Base-by-base conservation (phyloP, 2,113 vertebrate species). In the Motacilla alba region DNA sequence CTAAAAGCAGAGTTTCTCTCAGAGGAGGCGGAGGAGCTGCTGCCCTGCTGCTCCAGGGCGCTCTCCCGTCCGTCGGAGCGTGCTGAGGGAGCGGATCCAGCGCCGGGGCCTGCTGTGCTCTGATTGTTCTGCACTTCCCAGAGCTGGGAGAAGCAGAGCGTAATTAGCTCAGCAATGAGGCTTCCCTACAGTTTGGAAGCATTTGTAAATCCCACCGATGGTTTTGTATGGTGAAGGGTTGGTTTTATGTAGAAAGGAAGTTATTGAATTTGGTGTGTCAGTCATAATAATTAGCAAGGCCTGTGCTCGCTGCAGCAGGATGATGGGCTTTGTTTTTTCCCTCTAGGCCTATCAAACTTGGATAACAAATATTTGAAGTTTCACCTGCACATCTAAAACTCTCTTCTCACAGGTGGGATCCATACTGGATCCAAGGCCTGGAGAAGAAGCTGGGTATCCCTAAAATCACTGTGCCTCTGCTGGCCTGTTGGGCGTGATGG, bases 121-220 rank as follows among this genome's bases (percentile, higher is more conserved):
- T 79, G 81, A 53, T 76, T 73, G 60, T 35, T 30, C 87, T 93
- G 89, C 87, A 47, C 83, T 78, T 96, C 87, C 93, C 83, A 84
- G 56, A 87, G 83, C 80, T 49, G 59, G 0, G 3, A 95, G 93
- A 67, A 52, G 39, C 78, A 85, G 39, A 69, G 81, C 18, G 0
- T 67, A 93, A 90, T 93, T 93, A 86, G 70, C 93, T 66, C 90
- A 91, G 82, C 91, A 87, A 83, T 77, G 84, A 70, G 89, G 77
- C 87, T 87, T 91, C 82, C 72, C 87, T 56, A 59, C 92, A 18
- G 55, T 24, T 82, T 80, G 83, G 79, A 92, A 50, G 77, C 20
- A 11, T 83, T 80, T 87, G 75, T 87, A 74, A 63, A 76, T 74
- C 82, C 67, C 67, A 37, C 39, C 63, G 59, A 83, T 73, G 60